phyloP scores from a whole-genome alignment of 1,140 invertebrate genomes.

The Brachionus paranguensis region DNA sequence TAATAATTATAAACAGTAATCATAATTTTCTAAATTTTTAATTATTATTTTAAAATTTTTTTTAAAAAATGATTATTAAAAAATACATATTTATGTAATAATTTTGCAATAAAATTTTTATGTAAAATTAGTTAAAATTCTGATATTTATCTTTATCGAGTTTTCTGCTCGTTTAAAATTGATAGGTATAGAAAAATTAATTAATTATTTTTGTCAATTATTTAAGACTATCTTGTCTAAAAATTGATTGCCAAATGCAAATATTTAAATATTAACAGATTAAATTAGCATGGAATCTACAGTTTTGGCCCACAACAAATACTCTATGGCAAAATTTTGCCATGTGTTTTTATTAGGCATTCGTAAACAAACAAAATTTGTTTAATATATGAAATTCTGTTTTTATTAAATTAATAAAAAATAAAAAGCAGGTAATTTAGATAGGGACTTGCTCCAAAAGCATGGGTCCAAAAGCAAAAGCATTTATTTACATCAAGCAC shows the following conservation, averaged over 20 bases:
- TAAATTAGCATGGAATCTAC: not conserved
- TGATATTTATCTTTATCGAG: too few species aligned
- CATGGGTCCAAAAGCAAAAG: too few species aligned
- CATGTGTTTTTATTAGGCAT: not conserved
- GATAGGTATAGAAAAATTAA: not conserved
- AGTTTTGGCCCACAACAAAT: not conserved
- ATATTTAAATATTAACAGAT: not conserved
- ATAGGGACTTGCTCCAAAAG: not conserved
- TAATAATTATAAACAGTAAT: too few species aligned
- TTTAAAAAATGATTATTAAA: too few species aligned
- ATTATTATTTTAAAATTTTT: too few species aligned
- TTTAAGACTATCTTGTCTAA: too few species aligned
- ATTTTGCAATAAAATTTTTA: too few species aligned
- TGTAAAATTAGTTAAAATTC: too few species aligned
- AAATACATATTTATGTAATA: too few species aligned
- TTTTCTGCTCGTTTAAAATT: not conserved
- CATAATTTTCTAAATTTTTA: too few species aligned
- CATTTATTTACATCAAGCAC: not conserved
- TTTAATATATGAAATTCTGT: not conserved
- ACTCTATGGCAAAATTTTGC: not conserved
- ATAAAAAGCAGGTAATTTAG: slow-evolving; percentile 10
- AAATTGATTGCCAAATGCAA: too few species aligned
- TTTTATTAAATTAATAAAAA: not conserved
- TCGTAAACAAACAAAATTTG: not conserved
- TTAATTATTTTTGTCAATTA: too few species aligned